phyloP scores from a whole-genome alignment of 2,888 invertebrate genomes.

The Drosophila robusta region DNA sequence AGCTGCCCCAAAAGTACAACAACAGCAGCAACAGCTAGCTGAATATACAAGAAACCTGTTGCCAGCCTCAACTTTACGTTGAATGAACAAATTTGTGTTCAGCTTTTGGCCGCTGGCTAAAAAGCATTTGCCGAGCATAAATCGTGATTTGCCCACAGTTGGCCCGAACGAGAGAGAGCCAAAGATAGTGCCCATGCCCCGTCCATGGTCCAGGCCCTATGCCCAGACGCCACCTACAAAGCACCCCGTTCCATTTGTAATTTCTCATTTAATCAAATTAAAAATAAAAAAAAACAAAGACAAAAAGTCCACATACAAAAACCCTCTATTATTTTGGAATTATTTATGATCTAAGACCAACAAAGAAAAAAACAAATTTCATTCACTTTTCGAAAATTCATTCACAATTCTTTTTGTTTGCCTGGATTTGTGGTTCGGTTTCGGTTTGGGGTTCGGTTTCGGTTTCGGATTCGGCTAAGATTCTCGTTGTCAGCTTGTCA shows the following conservation, averaged over 20 bases:
- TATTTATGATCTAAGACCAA: neutral
- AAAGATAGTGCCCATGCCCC: constrained; percentile 5
- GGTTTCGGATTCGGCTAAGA: constrained; percentile 17
- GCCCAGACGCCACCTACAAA: constrained; percentile 56
- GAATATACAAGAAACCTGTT: constrained; percentile 59
- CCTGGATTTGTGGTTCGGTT: constrained; percentile 18
- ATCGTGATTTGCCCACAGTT: constrained; percentile 63
- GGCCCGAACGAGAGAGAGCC: constrained; percentile 36
- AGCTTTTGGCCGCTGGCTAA: constrained; percentile 68
- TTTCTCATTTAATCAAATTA: constrained; percentile 46
- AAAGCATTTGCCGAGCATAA: constrained; percentile 73
- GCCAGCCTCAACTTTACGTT: constrained; percentile 52
- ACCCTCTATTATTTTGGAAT: neutral
- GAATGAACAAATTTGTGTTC: constrained; percentile 76
- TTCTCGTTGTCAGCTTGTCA: constrained; percentile 57
- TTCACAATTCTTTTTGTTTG: constrained; percentile 47
- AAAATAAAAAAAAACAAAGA: too few relatives aligned
- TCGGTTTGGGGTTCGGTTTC: constrained; percentile 18
- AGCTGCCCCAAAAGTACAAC: constrained; percentile 44
- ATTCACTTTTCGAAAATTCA: constrained; percentile 45
- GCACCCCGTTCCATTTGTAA: constrained; percentile 27
- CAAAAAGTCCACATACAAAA: constrained; percentile 18
- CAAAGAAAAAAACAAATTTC: constrained; percentile 19
- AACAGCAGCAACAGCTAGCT: constrained; percentile 19
- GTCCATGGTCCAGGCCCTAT: neutral